Conservation (phyloP, 2,797 vertebrate genomes). For the Tragopan temminckii region DNA sequence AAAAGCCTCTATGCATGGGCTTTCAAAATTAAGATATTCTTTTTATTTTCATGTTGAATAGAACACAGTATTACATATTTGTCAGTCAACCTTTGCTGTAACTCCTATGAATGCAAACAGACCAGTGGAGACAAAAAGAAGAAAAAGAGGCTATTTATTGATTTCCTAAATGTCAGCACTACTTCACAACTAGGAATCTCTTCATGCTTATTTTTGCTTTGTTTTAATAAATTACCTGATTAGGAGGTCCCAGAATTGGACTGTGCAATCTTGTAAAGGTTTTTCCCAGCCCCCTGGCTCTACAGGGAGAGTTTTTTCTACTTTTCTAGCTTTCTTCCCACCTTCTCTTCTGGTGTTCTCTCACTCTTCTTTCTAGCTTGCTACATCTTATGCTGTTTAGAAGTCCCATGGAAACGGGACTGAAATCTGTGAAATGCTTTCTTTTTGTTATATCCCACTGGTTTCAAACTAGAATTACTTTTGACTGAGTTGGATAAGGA, state of each 20-base stretch:
- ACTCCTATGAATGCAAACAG: neutral
- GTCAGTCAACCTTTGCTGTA: neutral
- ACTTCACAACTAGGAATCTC: neutral
- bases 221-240: neutral
- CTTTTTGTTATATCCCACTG: constrained; percentile 48
- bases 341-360: neutral
- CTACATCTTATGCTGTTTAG: constrained; percentile 24
- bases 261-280: neutral
- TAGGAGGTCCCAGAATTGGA: neutral
- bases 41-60: constrained; percentile 4
- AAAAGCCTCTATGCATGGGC: neutral
- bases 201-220: neutral
- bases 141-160: neutral
- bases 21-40: constrained; percentile 3
- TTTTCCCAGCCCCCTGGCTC: neutral
- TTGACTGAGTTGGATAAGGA: constrained; percentile 60
- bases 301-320: neutral
- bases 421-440: constrained; percentile 52
- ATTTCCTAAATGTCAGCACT: neutral
- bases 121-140: constrained; percentile 2
- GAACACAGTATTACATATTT: neutral
- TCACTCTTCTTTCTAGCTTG: neutral
- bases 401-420: neutral
- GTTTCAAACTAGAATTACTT: constrained; percentile 59
- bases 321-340: neutral